A percentile compares a stretch with the other conserved stretches of the same genome.
phyloP scores from a whole-genome alignment of 2,797 vertebrate species.

The Sebastes iracundus region DNA sequence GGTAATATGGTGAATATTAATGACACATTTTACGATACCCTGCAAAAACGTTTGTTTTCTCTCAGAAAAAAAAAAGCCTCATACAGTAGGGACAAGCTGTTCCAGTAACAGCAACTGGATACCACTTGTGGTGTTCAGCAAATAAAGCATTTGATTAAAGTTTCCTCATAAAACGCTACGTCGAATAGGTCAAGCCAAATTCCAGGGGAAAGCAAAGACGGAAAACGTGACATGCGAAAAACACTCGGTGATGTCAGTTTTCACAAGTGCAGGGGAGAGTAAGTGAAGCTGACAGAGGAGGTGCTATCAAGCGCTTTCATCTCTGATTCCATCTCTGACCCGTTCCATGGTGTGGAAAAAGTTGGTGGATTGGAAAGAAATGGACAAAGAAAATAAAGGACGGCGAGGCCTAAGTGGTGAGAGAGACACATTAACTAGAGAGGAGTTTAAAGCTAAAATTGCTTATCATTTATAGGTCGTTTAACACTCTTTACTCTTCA shows the following conservation, averaged over 20 bases:
- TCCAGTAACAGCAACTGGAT: constrained; percentile 67
- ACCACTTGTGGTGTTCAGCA: constrained; percentile 62
- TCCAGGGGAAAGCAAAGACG: constrained; percentile 42
- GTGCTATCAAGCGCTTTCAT: constrained; percentile 55
- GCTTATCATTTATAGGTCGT: constrained; percentile 11
- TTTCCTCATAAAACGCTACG: constrained; percentile 61
- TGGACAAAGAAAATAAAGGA: constrained; percentile 31
- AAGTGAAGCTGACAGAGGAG: constrained; percentile 55
- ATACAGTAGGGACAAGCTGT: constrained; percentile 34
- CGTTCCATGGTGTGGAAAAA: constrained; percentile 31
- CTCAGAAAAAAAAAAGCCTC: constrained; percentile 20
- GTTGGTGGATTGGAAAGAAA: constrained; percentile 22
- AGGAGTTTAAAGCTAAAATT: constrained; percentile 1
- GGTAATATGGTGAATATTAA: constrained; percentile 46
- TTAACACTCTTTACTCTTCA: not conserved
- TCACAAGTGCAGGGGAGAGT: constrained; percentile 46
- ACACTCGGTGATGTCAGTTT: constrained; percentile 49
- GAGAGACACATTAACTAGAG: not conserved
- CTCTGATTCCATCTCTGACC: constrained; percentile 40
- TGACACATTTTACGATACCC: constrained; percentile 56
- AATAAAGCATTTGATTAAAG: constrained; percentile 76
- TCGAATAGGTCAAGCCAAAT: constrained; percentile 52
- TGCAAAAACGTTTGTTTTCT: constrained; percentile 60
- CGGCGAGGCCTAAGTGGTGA: not conserved
- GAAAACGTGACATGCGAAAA: constrained; percentile 55